Evolutionary conservation across 2,797 vertebrate genomes (phyloP), one percentile per base, ranked within the genome.

Genomic region (Bovichtus variegatus): DNA sequence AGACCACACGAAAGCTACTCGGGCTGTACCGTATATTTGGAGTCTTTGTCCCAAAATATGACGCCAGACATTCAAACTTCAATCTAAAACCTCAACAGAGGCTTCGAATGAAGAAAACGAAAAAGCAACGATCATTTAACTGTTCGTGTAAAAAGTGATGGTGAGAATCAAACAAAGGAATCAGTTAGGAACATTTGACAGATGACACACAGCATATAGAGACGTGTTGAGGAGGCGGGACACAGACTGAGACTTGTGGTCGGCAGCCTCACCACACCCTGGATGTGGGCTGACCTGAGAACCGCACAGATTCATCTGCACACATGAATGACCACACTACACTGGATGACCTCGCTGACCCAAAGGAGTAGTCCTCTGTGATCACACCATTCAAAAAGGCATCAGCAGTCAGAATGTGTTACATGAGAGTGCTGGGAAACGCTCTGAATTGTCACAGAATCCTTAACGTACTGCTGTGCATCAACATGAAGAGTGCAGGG

Each of bases 401-500:
- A 51, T 31, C 29, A 38, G 54, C 15, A 8, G 31, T n/a, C 44
- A 54, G 36, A 16, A 2, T 3, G 7, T 23, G 23, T 46, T 13
- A 15, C 46, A 36, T 49, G 66, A 80, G 53, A 46, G 41, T 50
- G 43, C 50, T 64, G 66, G 27, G 59, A 58, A 76, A n/a, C n/a
- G 1, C 21, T 36, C 21, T 31, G 53, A 23, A 9, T 23, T 67
- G 46, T 74, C 46, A 29, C 31, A 61, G n/a, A 50, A 62, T 61
- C 50, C 57, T 29, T 49, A 34, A 8, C 6, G 6, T 8, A 31
- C 31, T 34, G 31, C 31, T 34, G 31, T 34, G 31, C 7, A 34
- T 34, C 31, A 34, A 34, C 31, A 34, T 34, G n/a, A 34, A 34
- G 31, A 34, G 34, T n/a, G n/a, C n/a, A n/a, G 31, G 31, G n/a